Conservation (phyloP, 2,797 vertebrate genomes). For the Enteromius treurensis region DNA sequence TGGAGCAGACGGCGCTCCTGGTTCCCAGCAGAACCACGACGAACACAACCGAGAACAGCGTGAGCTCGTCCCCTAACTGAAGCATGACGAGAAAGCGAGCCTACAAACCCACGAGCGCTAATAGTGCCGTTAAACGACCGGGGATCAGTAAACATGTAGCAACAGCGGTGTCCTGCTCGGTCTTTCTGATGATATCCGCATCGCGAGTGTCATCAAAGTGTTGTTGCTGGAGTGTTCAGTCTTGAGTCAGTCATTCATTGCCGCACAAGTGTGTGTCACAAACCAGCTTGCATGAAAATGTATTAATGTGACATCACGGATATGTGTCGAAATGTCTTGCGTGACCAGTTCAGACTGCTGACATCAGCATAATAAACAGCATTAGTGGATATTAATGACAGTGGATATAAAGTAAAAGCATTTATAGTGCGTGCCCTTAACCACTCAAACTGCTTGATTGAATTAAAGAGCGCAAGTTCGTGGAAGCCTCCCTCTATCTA, state of each 20-base stretch:
- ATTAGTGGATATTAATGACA: not conserved
- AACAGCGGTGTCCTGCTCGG: not conserved
- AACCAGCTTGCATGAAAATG: not conserved
- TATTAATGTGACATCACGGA: not conserved
- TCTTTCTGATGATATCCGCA: not conserved
- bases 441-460: too few species aligned
- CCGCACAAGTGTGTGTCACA: not conserved
- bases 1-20: conserved; percentile 81
- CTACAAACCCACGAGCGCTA: not conserved
- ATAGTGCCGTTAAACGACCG: not conserved
- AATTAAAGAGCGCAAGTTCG: not conserved
- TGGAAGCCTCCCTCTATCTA: not conserved
- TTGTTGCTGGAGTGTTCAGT: not conserved
- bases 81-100: conserved; percentile 72
- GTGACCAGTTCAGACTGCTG: not conserved
- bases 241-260: not conserved
- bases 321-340: not conserved
- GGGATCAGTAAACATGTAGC: not conserved
- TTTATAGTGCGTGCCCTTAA: not conserved
- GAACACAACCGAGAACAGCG: conserved; percentile 78
- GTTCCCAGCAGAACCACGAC: conserved; percentile 74
- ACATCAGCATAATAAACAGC: not conserved
- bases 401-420: not conserved
- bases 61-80: conserved; percentile 78
- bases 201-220: not conserved